Evolutionary conservation across 2,797 vertebrate species (phyloP), one percentile per base, ranked within the genome.

Genomic region (Rhynchonycteris naso): DNA sequence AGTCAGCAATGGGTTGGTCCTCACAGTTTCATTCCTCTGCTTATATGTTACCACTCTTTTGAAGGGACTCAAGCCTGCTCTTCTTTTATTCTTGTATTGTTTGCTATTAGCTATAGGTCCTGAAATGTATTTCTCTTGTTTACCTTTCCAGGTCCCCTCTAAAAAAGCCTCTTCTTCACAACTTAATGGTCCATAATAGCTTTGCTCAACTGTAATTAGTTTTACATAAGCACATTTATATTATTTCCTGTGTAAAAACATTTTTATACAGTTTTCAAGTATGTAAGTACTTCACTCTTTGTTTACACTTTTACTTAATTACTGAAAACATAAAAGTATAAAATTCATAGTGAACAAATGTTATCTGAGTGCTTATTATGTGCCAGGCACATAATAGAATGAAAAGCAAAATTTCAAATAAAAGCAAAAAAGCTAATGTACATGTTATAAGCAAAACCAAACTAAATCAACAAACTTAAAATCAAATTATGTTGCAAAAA

Each of bases 191-290:
- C 74, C 84, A 54, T 35, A 69, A 68, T 63, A 54, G 22, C 35
- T 71, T 89, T 93, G 16, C 43, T 91, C 33, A 76, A 76, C 24
- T 93, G 35, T 72, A 47, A 56, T 81, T 90, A 52, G 26, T 58
- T 58, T 86, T 80, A 69, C 56, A 9, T 59, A 65, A 89, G 26
- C 6, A n/a, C 47, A 71, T 90, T 78, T 89, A 26, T 87, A 24
- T 93, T 90, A 59, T 72, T 82, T 79, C 47, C 68, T 33, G 59
- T 81, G 13, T 76, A 65, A 90, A 92, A 86, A 19, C 52, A 54
- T 81, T 93, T 94, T 90, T 81, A 18, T 81, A 66, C 33, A 35
- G 82, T 80, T 92, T 96, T 69, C 56, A 75, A 90, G 35, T 65
- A n/a, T n/a, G 2, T 88, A n/a, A 58, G 68, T 52, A 63, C 54